Conservation (phyloP, 2,888 invertebrate species). For the Cephus runcator region DNA sequence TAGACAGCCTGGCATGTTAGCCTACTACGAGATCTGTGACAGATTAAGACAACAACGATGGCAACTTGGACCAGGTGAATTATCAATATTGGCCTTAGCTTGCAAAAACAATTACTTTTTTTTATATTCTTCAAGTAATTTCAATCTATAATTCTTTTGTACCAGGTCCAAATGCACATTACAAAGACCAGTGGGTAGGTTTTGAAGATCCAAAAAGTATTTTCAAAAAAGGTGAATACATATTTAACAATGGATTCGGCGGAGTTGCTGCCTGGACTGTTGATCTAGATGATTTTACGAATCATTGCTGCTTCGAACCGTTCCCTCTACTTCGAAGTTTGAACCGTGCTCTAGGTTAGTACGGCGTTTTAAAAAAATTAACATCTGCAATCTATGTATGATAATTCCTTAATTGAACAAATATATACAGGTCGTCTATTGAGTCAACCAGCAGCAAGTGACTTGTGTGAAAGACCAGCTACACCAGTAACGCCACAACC, state of each 20-base stretch:
- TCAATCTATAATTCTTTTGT: conserved; percentile 5
- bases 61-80: conserved; percentile 42
- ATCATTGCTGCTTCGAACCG: conserved; percentile 83
- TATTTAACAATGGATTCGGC: conserved; percentile 77
- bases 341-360: conserved; percentile 78
- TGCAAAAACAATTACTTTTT: background rate
- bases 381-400: background rate
- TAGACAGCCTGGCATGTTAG: conserved; percentile 87
- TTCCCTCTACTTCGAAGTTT: conserved; percentile 83
- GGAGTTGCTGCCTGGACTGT: conserved; percentile 90
- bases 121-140: background rate
- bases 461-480: conserved; percentile 77
- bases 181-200: conserved; percentile 88
- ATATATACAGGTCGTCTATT: conserved; percentile 47
- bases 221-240: conserved; percentile 80
- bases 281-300: conserved; percentile 88
- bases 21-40: conserved; percentile 87
- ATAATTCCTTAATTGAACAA: background rate
- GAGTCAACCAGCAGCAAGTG: conserved; percentile 67
- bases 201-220: conserved; percentile 86
- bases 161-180: conserved; percentile 80
- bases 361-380: conserved; percentile 43
- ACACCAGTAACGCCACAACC: conserved; percentile 80
- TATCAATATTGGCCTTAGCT: background rate
- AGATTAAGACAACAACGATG: conserved; percentile 63